A percentile compares a stretch with the other conserved stretches of the same genome.
Conservation (phyloP, 2,113 vertebrate genomes). For the Danionella cerebrum region DNA sequence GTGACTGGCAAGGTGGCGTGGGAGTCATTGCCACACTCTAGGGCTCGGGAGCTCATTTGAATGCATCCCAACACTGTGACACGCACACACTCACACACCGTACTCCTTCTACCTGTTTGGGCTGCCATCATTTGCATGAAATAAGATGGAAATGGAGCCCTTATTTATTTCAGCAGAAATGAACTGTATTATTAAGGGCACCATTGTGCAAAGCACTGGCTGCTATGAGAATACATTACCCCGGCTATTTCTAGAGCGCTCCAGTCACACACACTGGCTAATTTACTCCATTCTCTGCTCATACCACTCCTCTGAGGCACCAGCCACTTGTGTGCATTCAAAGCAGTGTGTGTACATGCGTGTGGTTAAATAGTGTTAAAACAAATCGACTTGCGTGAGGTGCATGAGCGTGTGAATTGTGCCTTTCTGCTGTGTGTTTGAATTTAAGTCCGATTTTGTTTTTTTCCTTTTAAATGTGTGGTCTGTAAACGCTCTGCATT, state of each 20-base stretch:
- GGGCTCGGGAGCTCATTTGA: conserved; percentile 53
- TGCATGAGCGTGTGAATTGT: conserved; percentile 40
- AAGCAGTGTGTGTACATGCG: conserved; percentile 10
- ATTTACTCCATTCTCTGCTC: conserved; percentile 68
- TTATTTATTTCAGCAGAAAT: conserved; percentile 73
- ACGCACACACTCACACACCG: conserved; percentile 55
- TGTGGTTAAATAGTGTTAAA: conserved; percentile 13
- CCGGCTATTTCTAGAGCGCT: conserved; percentile 67
- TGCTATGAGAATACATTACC: conserved; percentile 65
- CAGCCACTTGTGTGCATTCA: conserved; percentile 18
- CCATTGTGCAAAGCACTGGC: conserved; percentile 61
- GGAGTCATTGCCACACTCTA: conserved; percentile 56
- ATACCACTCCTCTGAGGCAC: conserved; percentile 56
- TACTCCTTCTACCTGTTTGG: conserved; percentile 61
- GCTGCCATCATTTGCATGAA: conserved; percentile 67
- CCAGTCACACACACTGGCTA: conserved; percentile 62
- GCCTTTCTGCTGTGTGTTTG: neutral
- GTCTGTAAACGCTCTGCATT: too few species aligned
- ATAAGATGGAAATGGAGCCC: conserved; percentile 70
- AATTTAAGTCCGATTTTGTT: neutral
- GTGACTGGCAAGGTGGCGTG: conserved; percentile 57
- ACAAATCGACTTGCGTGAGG: neutral
- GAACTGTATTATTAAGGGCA: conserved; percentile 70
- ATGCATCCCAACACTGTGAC: conserved; percentile 53
- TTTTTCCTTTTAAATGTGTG: neutral